A percentile compares a stretch with the other conserved stretches of the same genome.
phyloP scores from a whole-genome alignment of 2,797 vertebrate genomes.

The Taenioides sp. region DNA sequence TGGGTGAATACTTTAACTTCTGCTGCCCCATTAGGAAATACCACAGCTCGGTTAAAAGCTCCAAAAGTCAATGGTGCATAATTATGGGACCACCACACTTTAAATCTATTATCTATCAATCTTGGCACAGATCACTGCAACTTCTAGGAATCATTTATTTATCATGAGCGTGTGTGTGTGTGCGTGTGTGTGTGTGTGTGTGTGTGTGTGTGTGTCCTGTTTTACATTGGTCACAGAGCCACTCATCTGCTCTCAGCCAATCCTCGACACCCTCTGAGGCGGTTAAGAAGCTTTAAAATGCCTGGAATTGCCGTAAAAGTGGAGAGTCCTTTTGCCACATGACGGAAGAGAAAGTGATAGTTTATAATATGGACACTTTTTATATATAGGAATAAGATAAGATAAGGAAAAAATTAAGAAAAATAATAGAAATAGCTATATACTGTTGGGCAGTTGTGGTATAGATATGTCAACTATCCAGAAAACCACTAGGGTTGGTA shows the following conservation, averaged over 20 bases:
- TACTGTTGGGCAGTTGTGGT: too few species aligned
- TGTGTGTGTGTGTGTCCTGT: constrained; percentile 49
- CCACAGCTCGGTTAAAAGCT: not conserved
- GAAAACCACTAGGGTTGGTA: too few species aligned
- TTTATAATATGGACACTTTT: too few species aligned
- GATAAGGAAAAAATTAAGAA: not conserved
- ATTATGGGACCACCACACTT: not conserved
- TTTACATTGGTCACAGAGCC: constrained; percentile 78
- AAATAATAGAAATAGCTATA: not conserved
- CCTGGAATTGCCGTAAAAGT: constrained; percentile 58
- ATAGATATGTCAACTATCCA: too few species aligned
- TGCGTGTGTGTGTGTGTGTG: too few species aligned
- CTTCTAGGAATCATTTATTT: constrained; percentile 10
- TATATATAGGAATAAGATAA: too few species aligned
- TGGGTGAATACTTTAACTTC: not conserved
- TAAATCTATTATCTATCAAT: not conserved
- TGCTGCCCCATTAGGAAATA: not conserved
- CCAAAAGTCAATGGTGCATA: not conserved
- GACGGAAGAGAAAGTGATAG: constrained; percentile 7
- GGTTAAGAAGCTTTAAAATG: constrained; percentile 67
- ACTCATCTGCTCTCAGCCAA: constrained; percentile 54
- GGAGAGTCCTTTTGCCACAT: constrained; percentile 17
- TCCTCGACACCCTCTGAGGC: constrained; percentile 63
- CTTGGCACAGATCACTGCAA: not conserved
- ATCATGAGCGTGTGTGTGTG: not conserved